phyloP scores from a whole-genome alignment of 2,888 invertebrate genomes.

The Tanaodytes sp. region DNA sequence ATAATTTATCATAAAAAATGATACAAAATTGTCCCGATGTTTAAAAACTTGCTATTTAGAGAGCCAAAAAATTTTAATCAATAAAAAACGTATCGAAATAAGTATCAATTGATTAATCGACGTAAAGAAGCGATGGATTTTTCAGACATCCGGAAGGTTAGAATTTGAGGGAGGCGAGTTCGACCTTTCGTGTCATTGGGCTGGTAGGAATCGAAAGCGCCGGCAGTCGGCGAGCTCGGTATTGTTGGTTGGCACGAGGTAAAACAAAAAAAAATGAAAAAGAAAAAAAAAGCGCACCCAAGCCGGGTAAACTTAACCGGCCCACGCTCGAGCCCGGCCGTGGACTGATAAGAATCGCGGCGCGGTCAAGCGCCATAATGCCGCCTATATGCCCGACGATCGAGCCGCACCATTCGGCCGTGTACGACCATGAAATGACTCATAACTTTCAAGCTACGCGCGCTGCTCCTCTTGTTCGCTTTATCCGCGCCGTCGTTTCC shows the following conservation, averaged over 20 bases:
- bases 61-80: too few relatives aligned
- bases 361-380: slow-evolving; percentile 34
- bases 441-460: slow-evolving; percentile 47
- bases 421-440: slow-evolving; percentile 50
- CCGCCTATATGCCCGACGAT: slow-evolving; percentile 30
- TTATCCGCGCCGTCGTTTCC: slow-evolving; percentile 10
- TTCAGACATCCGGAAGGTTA: too few relatives aligned
- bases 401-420: slow-evolving; percentile 20
- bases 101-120: too few relatives aligned
- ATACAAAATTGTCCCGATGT: too few relatives aligned
- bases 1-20: too few relatives aligned
- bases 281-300: slow-evolving; percentile 10
- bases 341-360: slow-evolving; percentile 41
- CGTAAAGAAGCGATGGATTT: too few relatives aligned
- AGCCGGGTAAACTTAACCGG: slow-evolving; percentile 4
- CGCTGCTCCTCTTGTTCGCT: slow-evolving; percentile 16
- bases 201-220: neutral
- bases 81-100: too few relatives aligned
- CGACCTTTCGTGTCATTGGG: too few relatives aligned
- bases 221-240: slow-evolving; percentile 8
- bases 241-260: slow-evolving; percentile 24
- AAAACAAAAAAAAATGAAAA: slow-evolving; percentile 13
- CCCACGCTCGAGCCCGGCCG: slow-evolving; percentile 40
- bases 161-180: too few relatives aligned
- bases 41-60: too few relatives aligned